phyloP scores from a whole-genome alignment of 2,797 vertebrate genomes.

The Bradypodion ventrale region DNA sequence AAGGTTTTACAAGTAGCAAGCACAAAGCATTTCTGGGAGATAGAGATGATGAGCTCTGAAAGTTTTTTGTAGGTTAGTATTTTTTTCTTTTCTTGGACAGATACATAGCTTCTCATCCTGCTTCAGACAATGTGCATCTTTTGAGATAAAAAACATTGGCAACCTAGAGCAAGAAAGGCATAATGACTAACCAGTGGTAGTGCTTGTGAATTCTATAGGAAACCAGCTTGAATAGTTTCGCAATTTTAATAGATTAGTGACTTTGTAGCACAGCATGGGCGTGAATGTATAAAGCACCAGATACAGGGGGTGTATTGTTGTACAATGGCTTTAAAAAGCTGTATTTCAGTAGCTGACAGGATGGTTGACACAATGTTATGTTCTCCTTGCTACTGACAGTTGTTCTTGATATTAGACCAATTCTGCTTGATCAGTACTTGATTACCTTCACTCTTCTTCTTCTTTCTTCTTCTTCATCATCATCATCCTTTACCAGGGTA shows the following conservation, averaged over 20 bases:
- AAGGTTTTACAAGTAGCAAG: slow-evolving; percentile 36
- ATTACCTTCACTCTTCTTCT: background rate
- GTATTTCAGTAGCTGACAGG: background rate
- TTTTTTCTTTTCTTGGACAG: slow-evolving; percentile 18
- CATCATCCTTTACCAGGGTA: too few relatives aligned
- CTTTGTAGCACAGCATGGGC: slow-evolving; percentile 15
- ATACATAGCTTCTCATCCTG: slow-evolving; percentile 20
- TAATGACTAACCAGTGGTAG: slow-evolving; percentile 4
- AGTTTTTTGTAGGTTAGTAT: background rate
- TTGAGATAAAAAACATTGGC: slow-evolving; percentile 23
- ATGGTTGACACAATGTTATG: background rate
- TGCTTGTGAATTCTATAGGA: slow-evolving; percentile 22
- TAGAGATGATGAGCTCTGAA: slow-evolving; percentile 43
- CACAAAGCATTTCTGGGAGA: slow-evolving; percentile 36
- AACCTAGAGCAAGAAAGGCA: slow-evolving; percentile 26
- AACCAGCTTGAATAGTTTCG: slow-evolving; percentile 29
- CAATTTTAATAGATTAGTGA: background rate
- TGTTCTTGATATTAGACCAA: background rate
- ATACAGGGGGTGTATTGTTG: background rate
- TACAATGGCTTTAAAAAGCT: background rate
- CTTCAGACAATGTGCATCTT: slow-evolving; percentile 35
- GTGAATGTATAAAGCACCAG: background rate
- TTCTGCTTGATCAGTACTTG: background rate
- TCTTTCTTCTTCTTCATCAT: too few relatives aligned
- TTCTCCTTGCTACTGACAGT: background rate